A percentile compares a stretch with the other conserved stretches of the same genome.
Evolutionary conservation across 2,888 invertebrate species (phyloP).

Genomic region (Creontiades dilutus): DNA sequence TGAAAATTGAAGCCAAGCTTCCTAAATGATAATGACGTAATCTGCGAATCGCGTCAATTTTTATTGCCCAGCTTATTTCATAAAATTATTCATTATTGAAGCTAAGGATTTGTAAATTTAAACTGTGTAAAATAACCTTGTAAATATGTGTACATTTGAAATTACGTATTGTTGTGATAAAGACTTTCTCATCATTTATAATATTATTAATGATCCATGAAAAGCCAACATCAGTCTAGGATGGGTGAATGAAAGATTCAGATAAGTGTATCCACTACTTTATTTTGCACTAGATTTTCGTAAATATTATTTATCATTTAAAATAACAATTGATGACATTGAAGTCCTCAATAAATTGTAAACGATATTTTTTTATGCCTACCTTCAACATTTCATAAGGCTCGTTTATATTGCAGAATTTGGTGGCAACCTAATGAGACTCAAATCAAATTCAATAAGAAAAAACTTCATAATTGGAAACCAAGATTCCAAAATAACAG

Average conservation of each 20-base stretch:
- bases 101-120: slow-evolving; percentile 23
- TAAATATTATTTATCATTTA: background rate
- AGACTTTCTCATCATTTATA: slow-evolving; percentile 22
- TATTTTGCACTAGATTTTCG: background rate
- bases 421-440: background rate
- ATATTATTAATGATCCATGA: background rate
- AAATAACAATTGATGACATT: background rate
- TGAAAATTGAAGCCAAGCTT: slow-evolving; percentile 1
- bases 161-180: slow-evolving; percentile 28
- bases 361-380: background rate
- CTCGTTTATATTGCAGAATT: background rate
- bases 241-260: background rate
- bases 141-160: slow-evolving; percentile 15
- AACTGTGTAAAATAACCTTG: background rate
- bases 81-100: slow-evolving; percentile 5
- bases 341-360: too few relatives aligned
- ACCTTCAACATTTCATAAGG: background rate
- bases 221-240: background rate
- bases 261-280: background rate
- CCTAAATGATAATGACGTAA: slow-evolving; percentile 11
- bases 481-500: too few relatives aligned
- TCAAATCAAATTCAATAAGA: too few relatives aligned
- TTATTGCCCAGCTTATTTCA: background rate
- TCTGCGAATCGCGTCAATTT: background rate
- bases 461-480: too few relatives aligned